phyloP scores from a whole-genome alignment of 2,888 invertebrate species.

The Timandra comae region DNA sequence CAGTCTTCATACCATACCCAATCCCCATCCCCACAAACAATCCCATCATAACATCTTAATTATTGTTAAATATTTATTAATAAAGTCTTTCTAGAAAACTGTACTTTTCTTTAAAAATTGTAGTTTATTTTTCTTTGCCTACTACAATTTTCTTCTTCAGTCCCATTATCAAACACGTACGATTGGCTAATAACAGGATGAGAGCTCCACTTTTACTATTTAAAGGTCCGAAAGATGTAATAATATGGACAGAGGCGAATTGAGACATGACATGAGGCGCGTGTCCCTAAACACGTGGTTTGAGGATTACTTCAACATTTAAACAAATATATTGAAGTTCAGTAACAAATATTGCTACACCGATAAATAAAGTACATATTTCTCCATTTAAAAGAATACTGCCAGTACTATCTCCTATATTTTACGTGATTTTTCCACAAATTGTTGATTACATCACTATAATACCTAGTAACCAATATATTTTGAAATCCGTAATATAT shows the following conservation, averaged over 20 bases:
- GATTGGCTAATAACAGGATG: conserved; percentile 14
- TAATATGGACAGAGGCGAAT: conserved; percentile 3
- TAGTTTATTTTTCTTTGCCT: background rate
- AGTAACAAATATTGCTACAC: background rate
- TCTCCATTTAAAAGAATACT: conserved; percentile 3
- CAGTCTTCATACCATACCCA: conserved; percentile 41
- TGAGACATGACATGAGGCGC: conserved; percentile 2
- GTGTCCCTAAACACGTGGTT: conserved; percentile 1
- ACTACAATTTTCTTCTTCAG: conserved; percentile 5
- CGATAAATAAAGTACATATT: background rate
- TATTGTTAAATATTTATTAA: too few species aligned
- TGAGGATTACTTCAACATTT: too few species aligned
- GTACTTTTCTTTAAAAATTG: conserved; percentile 1
- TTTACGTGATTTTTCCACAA: conserved; percentile 41
- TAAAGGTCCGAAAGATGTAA: conserved; percentile 7
- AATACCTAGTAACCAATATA: conserved; percentile 37
- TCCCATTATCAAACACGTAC: conserved; percentile 4
- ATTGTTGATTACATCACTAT: conserved; percentile 32
- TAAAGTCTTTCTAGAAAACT: too few species aligned
- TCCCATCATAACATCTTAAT: conserved; percentile 24
- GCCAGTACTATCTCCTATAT: conserved; percentile 13
- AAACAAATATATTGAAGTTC: conserved; percentile 8
- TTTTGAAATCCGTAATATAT: conserved; percentile 57
- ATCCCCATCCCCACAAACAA: conserved; percentile 35
- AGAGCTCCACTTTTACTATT: conserved; percentile 6